A percentile compares a stretch with the other conserved stretches of the same genome.
Evolutionary conservation across 1,140 invertebrate genomes (phyloP).

Genomic region (Paralvinella palmiformis): DNA sequence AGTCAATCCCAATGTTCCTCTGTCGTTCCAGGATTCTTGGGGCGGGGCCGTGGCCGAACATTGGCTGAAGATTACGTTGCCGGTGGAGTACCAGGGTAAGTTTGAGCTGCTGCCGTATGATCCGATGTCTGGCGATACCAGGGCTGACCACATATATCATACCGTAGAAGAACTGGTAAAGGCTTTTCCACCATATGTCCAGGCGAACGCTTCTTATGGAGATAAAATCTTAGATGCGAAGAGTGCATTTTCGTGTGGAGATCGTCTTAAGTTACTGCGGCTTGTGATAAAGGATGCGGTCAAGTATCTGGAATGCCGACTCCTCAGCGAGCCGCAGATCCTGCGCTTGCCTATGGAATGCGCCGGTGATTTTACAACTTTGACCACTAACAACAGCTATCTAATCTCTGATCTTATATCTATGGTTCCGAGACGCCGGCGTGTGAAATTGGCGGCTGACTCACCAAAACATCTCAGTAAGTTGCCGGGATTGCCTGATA

Average conservation of each 20-base stretch:
- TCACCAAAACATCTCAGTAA: background rate
- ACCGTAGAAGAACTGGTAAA: slow-evolving; percentile 5
- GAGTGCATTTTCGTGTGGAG: background rate
- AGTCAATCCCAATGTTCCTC: slow-evolving; percentile 7
- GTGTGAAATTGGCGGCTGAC: background rate
- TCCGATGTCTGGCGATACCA: background rate
- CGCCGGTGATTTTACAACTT: slow-evolving; percentile 7
- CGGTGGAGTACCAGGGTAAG: background rate
- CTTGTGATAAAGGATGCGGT: background rate
- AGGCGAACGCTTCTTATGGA: slow-evolving; percentile 9
- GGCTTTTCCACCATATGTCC: slow-evolving; percentile 8
- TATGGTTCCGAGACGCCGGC: background rate
- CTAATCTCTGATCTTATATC: background rate
- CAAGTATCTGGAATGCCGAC: slow-evolving; percentile 5
- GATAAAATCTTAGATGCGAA: background rate
- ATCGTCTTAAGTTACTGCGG: slow-evolving; percentile 1
- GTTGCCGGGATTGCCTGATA: slow-evolving; percentile 2
- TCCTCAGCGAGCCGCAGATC: background rate
- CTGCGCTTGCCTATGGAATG: background rate
- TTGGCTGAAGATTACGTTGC: slow-evolving; percentile 5
- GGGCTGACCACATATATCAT: slow-evolving; percentile 6
- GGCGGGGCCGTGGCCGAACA: background rate
- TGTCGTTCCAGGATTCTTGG: slow-evolving; percentile 1
- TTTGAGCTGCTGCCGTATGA: slow-evolving; percentile 12
- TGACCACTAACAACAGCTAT: slow-evolving; percentile 1